phyloP scores from a whole-genome alignment of 2,113 vertebrate genomes.

The Cacatua alba region DNA sequence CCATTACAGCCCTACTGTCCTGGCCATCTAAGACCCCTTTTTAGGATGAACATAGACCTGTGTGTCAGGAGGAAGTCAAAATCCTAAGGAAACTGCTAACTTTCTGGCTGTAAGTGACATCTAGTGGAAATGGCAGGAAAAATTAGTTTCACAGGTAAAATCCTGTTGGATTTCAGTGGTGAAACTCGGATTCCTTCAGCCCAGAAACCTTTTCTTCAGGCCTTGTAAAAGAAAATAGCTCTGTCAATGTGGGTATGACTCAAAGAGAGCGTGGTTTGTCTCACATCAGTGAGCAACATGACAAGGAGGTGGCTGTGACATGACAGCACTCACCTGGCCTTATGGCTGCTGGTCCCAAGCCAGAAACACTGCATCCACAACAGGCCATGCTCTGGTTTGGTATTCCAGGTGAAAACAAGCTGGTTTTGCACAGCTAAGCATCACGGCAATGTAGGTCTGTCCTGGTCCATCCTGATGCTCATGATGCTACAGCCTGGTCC shows the following conservation, averaged over 20 bases:
- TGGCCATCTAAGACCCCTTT: background rate
- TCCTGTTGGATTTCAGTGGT: background rate
- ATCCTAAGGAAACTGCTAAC: background rate
- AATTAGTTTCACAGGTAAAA: background rate
- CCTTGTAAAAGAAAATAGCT: background rate
- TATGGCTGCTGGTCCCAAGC: background rate
- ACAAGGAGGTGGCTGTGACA: background rate
- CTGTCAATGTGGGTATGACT: background rate
- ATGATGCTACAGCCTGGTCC: background rate
- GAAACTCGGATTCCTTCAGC: background rate
- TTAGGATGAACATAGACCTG: background rate
- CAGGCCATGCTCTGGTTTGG: background rate
- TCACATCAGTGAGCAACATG: background rate
- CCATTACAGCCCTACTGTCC: background rate
- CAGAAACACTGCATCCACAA: background rate
- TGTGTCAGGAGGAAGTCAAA: background rate
- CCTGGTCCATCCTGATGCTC: background rate
- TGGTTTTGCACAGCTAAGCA: background rate
- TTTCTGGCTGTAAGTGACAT: constrained; percentile 62
- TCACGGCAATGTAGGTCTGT: no score
- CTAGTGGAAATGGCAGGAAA: constrained; percentile 55
- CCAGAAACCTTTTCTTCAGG: background rate
- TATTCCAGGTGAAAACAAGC: background rate
- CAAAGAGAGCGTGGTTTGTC: background rate
- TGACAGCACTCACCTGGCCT: background rate